These are phyloP conservation scores for Drosophila mettleri DNA, from an alignment of 2,888 invertebrate species.

Conservation along the genomic window DNA sequence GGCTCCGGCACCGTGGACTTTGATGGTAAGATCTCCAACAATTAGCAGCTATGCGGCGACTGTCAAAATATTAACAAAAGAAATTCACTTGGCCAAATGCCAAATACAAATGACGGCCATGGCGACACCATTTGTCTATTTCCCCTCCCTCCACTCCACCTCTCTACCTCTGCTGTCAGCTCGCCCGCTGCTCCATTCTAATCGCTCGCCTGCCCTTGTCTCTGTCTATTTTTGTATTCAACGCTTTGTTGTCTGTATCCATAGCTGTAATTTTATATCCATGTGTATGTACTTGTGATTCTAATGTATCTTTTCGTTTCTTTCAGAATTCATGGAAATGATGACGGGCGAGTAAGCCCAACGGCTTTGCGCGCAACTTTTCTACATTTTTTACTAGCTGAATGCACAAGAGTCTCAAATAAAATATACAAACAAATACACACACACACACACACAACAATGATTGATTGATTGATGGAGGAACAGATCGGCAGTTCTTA, in stretches of 20 bases:
- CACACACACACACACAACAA: neutral
- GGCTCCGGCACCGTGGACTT: conserved; percentile 99
- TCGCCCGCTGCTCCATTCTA: conserved; percentile 3
- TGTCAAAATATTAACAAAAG: conserved; percentile 32
- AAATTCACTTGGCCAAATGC: conserved; percentile 46
- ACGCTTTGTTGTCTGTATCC: conserved; percentile 22
- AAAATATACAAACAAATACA: conserved; percentile 28
- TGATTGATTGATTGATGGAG: neutral
- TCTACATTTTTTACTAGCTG: conserved; percentile 19
- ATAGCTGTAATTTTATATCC: conserved; percentile 8
- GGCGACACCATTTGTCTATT: conserved; percentile 30
- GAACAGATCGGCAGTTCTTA: neutral
- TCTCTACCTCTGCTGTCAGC: neutral
- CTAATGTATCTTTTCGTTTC: conserved; percentile 68
- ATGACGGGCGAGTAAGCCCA: conserved; percentile 94
- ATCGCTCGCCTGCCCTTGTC: conserved; percentile 22
- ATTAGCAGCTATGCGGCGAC: conserved; percentile 28
- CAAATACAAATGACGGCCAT: conserved; percentile 35
- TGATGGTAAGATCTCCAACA: conserved; percentile 90
- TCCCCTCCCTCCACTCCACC: no score
- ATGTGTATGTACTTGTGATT: conserved; percentile 1
- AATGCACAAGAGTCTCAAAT: conserved; percentile 18
- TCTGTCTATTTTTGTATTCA: conserved; percentile 33
- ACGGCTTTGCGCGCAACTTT: conserved; percentile 13
- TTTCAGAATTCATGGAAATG: conserved; percentile 97